Conservation (phyloP, 2,888 invertebrate genomes). For the Epistrophe eligans region DNA sequence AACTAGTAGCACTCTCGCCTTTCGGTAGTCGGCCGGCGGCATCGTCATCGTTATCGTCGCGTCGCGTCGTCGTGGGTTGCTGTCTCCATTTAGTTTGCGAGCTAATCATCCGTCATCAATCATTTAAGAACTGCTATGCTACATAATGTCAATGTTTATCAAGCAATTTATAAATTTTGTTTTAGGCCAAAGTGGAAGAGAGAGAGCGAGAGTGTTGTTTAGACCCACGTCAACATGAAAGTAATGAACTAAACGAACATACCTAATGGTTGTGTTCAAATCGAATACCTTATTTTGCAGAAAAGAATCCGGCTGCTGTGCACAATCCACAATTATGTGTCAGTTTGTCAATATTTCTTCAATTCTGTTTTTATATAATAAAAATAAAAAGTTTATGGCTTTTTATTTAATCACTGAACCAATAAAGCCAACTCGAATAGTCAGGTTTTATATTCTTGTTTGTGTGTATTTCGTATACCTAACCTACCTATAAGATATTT, state of each 20-base stretch:
- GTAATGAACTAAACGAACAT: constrained; percentile 34
- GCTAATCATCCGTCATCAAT: constrained; percentile 71
- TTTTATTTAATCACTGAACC: constrained; percentile 15
- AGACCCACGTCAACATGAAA: constrained; percentile 7
- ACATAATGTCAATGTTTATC: constrained; percentile 69
- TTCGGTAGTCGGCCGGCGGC: background rate
- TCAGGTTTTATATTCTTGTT: background rate
- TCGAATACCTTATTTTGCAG: constrained; percentile 7
- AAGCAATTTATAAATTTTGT: constrained; percentile 59
- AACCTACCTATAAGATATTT: background rate
- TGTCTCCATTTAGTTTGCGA: constrained; percentile 27
- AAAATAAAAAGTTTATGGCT: constrained; percentile 7
- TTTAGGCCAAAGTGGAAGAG: background rate
- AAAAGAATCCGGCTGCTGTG: constrained; percentile 35
- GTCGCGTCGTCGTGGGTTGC: background rate
- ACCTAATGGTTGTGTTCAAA: constrained; percentile 4
- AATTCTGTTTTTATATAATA: constrained; percentile 24
- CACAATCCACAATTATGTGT: background rate
- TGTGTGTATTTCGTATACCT: background rate
- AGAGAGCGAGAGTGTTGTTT: background rate
- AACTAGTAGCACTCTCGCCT: constrained; percentile 3
- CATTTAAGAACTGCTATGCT: constrained; percentile 54
- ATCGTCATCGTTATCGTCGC: too few species aligned
- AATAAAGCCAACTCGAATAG: constrained; percentile 23
- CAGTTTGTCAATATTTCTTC: constrained; percentile 26